Evolutionary conservation across 2,888 invertebrate species (phyloP).

Genomic region (Toxonevra muliebris): DNA sequence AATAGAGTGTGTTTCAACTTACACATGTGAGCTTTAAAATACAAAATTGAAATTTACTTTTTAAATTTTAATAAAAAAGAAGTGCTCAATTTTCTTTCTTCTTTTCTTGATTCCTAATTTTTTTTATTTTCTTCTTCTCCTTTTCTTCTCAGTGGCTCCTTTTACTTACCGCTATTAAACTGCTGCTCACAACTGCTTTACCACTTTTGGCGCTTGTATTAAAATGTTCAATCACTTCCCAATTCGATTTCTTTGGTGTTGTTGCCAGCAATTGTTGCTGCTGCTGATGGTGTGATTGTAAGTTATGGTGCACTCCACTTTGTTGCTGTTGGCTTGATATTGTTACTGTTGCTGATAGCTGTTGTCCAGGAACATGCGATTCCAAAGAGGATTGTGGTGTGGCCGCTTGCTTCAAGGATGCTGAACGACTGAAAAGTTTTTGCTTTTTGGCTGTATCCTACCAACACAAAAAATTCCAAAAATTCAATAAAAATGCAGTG

Average conservation of each 20-base stretch:
- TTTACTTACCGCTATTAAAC: slow-evolving; percentile 71
- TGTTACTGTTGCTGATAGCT: slow-evolving; percentile 27
- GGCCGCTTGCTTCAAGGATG: slow-evolving; percentile 68
- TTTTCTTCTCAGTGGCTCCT: no score
- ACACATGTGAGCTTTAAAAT: no score
- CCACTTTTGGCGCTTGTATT: slow-evolving; percentile 71
- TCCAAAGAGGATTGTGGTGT: slow-evolving; percentile 59
- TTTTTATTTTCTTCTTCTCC: no score
- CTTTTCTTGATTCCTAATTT: no score
- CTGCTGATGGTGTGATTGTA: slow-evolving; percentile 33
- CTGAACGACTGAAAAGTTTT: slow-evolving; percentile 68
- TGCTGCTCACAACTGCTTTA: slow-evolving; percentile 71
- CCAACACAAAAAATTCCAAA: neutral
- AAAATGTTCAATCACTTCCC: slow-evolving; percentile 92
- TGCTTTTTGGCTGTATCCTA: slow-evolving; percentile 46
- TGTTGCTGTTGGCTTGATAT: slow-evolving; percentile 67
- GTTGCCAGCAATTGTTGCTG: slow-evolving; percentile 34
- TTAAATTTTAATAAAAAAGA: no score
- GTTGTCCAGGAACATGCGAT: slow-evolving; percentile 54
- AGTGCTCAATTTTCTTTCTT: no score
- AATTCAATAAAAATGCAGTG: slow-evolving; percentile 8
- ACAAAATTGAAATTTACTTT: no score
- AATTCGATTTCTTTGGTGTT: slow-evolving; percentile 80
- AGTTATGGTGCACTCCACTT: slow-evolving; percentile 46
- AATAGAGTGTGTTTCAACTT: no score